Conservation (phyloP, 1,140 invertebrate species). For the Stegodyphus mimosarum region DNA sequence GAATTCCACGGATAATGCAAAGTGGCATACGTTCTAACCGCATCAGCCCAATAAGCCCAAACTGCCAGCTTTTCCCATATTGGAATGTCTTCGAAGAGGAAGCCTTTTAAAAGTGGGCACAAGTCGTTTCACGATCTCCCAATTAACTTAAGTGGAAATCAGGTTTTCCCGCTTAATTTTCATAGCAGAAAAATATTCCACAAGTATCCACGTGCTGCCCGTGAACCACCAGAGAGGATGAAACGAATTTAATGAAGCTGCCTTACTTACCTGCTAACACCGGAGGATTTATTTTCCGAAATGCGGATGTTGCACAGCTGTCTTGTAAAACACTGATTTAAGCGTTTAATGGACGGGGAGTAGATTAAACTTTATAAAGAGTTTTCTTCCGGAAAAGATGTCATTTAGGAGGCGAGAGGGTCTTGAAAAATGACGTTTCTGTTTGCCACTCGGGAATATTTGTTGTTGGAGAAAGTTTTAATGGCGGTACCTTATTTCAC, state of each 20-base stretch:
- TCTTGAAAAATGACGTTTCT: constrained; percentile 3
- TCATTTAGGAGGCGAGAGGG: background rate
- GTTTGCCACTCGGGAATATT: background rate
- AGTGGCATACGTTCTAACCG: background rate
- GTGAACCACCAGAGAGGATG: background rate
- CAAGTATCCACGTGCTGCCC: background rate
- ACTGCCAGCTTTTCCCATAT: background rate
- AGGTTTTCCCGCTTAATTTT: background rate
- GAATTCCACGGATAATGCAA: constrained; percentile 9
- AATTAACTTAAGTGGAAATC: constrained; percentile 18
- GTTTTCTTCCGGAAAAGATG: background rate
- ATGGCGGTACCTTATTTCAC: background rate
- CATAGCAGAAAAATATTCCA: background rate
- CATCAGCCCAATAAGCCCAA: background rate
- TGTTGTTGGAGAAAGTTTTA: constrained; percentile 4
- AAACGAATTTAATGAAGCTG: constrained; percentile 9
- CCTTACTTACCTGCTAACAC: background rate
- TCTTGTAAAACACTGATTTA: constrained; percentile 21
- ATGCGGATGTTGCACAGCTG: background rate
- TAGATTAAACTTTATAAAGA: constrained; percentile 6
- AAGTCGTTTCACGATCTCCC: constrained; percentile 3
- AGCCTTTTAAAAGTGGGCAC: background rate
- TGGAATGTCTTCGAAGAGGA: background rate
- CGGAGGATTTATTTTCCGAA: background rate
- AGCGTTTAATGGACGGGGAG: constrained; percentile 5